Base-by-base conservation (phyloP, 2,113 vertebrate genomes). In the Suncus etruscus region DNA sequence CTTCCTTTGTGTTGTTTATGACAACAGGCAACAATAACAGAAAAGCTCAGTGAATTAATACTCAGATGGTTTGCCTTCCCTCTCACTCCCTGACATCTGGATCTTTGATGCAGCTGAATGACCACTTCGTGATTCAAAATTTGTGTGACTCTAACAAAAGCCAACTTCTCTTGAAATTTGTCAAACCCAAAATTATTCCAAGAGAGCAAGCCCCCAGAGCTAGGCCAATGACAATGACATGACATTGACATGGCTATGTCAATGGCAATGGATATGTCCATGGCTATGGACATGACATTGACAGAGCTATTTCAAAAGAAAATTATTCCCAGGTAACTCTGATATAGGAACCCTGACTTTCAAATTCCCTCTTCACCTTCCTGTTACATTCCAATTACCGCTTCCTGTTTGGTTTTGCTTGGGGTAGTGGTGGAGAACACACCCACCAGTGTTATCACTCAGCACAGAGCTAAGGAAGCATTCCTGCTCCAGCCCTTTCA, bases 11-110 rank as follows among this genome's bases (percentile, higher is more conserved):
- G 84, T 89, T 83, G 74, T 93, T 92, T 93, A 90, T 80, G 86
- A 92, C 92, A 95, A 94, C 83, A 86, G 48, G 92, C 68, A 79
- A 94, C 29, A 86, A 65, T 58, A 90, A 89, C 72, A 95, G 75
- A 93, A 85, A 91, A 77, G 70, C 83, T 48, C 58, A 90, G 14
- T 91, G 83, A 94, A 86, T 76, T 88, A 87, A 95, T 87, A 50
- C 27, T 92, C 76, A 86, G 76, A 91, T 83, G 88, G 92, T 72
- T 45, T 12, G 65, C 66, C 39, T 66, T 82, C 80, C 61, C 45
- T 75, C 39, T 29, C 45, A 39, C 39, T 68, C 15, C 54, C 54
- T 66, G 86, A 78, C 94, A 95, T 93, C 96, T 95, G 95, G 85
- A 77, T 48, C 92, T 92, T 68, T 79, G 80, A 83, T 3, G 0